phyloP scores from a whole-genome alignment of 2,888 invertebrate genomes.

The Hydropsyche betteni region DNA sequence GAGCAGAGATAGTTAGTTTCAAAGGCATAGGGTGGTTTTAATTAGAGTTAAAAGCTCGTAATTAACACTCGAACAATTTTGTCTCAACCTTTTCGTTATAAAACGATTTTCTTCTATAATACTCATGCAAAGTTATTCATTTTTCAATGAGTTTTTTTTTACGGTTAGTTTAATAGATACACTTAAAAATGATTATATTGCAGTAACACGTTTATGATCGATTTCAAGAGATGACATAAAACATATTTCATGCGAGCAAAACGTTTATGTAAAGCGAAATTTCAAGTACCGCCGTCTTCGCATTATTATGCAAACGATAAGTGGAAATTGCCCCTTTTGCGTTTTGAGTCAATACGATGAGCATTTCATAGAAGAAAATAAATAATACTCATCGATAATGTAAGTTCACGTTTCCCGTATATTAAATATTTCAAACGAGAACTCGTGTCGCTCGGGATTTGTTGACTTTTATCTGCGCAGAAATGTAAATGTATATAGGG shows the following conservation, averaged over 20 bases:
- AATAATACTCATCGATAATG: too few relatives aligned
- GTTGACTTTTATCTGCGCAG: neutral
- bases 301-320: slow-evolving; percentile 30
- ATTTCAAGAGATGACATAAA: neutral
- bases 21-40: too few relatives aligned
- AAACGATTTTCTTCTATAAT: neutral
- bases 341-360: too few relatives aligned
- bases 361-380: too few relatives aligned
- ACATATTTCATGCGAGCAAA: neutral
- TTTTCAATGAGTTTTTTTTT: neutral
- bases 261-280: slow-evolving; percentile 13
- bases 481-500: neutral
- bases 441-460: neutral
- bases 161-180: neutral
- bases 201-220: too few relatives aligned
- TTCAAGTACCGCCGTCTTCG: neutral
- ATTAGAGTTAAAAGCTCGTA: neutral
- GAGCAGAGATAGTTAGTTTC: neutral
- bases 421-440: neutral
- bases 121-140: too few relatives aligned
- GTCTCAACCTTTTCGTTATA: neutral
- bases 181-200: too few relatives aligned
- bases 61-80: neutral
- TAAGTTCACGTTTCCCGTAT: too few relatives aligned
- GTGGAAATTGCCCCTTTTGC: slow-evolving; percentile 13